Evolutionary conservation across 2,888 invertebrate genomes (phyloP).

Genomic region (Drosophila melanocephala): DNA sequence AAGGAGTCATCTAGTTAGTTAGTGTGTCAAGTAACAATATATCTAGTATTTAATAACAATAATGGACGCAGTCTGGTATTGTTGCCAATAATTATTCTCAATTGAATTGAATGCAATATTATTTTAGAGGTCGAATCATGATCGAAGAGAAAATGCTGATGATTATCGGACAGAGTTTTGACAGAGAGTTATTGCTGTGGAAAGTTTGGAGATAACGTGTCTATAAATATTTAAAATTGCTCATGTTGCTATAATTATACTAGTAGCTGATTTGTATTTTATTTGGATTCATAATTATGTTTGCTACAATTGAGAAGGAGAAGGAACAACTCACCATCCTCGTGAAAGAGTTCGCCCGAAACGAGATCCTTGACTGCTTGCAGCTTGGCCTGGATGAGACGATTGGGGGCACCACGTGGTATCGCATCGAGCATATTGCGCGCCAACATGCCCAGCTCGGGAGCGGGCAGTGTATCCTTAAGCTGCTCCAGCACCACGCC

Average conservation of each 20-base stretch:
- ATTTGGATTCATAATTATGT: neutral
- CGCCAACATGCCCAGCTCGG: conserved; percentile 92
- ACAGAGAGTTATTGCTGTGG: neutral
- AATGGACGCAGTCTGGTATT: no score
- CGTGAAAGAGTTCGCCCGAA: conserved; percentile 90
- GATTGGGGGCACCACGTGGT: conserved; percentile 87
- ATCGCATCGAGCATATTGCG: conserved; percentile 92
- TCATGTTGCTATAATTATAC: neutral
- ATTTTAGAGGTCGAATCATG: neutral
- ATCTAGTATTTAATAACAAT: neutral
- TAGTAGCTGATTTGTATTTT: neutral
- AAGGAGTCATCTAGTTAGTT: neutral
- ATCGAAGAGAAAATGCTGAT: neutral
- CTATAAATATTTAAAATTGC: neutral
- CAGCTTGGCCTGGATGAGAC: conserved; percentile 92
- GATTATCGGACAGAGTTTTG: neutral
- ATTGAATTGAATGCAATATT: no score
- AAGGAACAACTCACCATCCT: conserved; percentile 87
- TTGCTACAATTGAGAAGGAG: neutral
- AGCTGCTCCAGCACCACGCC: conserved; percentile 94
- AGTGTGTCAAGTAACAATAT: neutral
- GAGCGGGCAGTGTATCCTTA: conserved; percentile 89
- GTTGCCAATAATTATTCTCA: no score
- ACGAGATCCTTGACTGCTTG: conserved; percentile 93
- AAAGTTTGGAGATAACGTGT: no score